A percentile compares a stretch with the other conserved stretches of the same genome.
Evolutionary conservation across 2,888 invertebrate species (phyloP).

Genomic region (Apodemia hepburni): DNA sequence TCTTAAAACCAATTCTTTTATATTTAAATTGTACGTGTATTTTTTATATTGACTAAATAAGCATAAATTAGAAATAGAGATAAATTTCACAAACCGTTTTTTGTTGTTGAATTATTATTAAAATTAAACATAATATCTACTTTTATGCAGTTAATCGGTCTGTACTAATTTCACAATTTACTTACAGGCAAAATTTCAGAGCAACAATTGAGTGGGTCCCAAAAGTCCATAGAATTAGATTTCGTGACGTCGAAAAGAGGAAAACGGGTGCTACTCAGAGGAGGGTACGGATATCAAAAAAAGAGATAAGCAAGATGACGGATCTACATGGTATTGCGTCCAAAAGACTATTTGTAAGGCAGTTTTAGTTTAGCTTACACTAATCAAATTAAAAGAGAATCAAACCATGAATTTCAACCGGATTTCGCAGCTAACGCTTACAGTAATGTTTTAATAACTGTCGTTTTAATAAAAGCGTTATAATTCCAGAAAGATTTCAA

Average conservation of each 20-base stretch:
- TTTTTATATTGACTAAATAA: too few relatives aligned
- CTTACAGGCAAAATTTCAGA: constrained; percentile 5
- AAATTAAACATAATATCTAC: neutral
- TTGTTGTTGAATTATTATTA: constrained; percentile 5
- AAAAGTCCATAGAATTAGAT: constrained; percentile 6
- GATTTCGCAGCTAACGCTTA: neutral
- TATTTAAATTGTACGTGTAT: too few relatives aligned
- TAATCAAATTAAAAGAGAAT: constrained; percentile 2
- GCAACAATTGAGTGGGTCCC: too few relatives aligned
- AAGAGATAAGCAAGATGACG: neutral
- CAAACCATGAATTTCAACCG: neutral
- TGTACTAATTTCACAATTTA: constrained; percentile 5
- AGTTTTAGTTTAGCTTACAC: neutral
- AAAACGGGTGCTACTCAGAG: constrained; percentile 6
- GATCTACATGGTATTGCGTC: neutral
- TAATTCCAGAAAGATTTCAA: constrained; percentile 1
- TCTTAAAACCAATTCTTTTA: too few relatives aligned
- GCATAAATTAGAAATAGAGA: too few relatives aligned
- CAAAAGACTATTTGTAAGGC: constrained; percentile 2
- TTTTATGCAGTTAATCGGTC: neutral
- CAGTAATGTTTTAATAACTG: constrained; percentile 2
- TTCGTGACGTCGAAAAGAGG: constrained; percentile 2
- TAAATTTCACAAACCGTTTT: too few relatives aligned
- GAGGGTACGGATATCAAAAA: constrained; percentile 3
- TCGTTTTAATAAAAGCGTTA: constrained; percentile 6